Conservation (phyloP, 2,797 vertebrate genomes). For the Geotrypetes seraphini region DNA sequence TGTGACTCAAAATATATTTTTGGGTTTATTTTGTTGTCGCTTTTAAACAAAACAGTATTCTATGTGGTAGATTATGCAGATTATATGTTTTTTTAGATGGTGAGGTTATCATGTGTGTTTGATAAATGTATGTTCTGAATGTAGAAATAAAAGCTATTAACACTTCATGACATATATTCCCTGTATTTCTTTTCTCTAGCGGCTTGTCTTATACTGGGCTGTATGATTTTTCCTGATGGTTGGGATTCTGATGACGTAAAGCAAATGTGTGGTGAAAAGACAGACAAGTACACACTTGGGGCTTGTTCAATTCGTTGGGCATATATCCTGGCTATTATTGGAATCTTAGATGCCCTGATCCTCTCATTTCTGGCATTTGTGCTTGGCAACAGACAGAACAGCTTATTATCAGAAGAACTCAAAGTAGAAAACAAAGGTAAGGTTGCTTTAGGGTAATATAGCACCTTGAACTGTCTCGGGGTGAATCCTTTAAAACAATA, state of each 20-base stretch:
- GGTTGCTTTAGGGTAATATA: conserved; percentile 22
- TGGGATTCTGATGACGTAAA: conserved; percentile 97
- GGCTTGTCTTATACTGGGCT: conserved; percentile 89
- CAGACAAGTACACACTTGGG: conserved; percentile 93
- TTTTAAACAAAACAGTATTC: no score
- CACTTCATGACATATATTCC: conserved; percentile 22
- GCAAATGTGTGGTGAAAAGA: conserved; percentile 93
- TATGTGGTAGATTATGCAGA: no score
- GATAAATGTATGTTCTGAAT: not conserved
- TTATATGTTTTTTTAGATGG: not conserved
- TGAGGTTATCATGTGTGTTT: not conserved
- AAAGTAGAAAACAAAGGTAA: conserved; percentile 92
- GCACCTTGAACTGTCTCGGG: not conserved
- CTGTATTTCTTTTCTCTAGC: conserved; percentile 56
- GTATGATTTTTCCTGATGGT: conserved; percentile 96
- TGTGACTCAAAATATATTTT: no score
- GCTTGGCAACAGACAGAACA: conserved; percentile 93
- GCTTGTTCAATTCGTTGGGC: conserved; percentile 97
- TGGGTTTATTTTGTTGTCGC: no score
- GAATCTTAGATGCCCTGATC: conserved; percentile 94
- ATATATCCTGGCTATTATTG: conserved; percentile 97
- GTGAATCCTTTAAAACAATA: conserved; percentile 11
- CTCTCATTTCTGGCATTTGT: conserved; percentile 96
- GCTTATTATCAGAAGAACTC: conserved; percentile 91
- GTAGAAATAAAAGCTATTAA: conserved; percentile 16